Evolutionary conservation across 2,113 vertebrate genomes (phyloP), one percentile per base, ranked within the genome.

Genomic region (Microcebus jonahi): DNA sequence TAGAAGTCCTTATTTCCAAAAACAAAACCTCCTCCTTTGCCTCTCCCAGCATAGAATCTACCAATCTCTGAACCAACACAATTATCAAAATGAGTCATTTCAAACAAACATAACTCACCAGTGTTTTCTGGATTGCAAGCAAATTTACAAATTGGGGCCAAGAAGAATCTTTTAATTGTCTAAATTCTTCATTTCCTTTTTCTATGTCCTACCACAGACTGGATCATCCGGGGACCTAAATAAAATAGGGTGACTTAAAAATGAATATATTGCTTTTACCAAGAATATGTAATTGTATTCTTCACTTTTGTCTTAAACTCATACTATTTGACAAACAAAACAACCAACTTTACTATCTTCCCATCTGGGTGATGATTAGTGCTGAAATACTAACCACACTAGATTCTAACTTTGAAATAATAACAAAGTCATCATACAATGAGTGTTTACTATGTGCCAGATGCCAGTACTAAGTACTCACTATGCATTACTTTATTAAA

Each of bases 271-370:
- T 79, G 31, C 18, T 45, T 76, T 92, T 61, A 85, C 2, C n/a
- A 6, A 85, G 68, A 39, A 70, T 63, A 65, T 55, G 27, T 57
- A 73, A 71, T 53, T 63, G n/a, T 6, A 94, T 11, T 0, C 6
- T 95, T 63, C 36, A 39, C 36, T 94, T 61, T 93, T 68, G 57
- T 83, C 36, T 88, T 95, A 75, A 81, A 70, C 68, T 91, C 31
- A 25, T 29, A 68, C 63, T 73, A 25, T 75, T 92, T 20, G 29
- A 57, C 50, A 80, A 85, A 61, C 11, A 76, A 84, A 71, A 73
- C 8, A 57, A 59, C 48, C n/a, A 53, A 4, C 3, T 45, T 91
- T 0, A 61, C 20, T 18, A 7, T 31, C 31, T 84, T 50, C 1
- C 50, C 25, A 67, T 53, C 29, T 17, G 31, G 13, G 5, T 80